A percentile compares a stretch with the other conserved stretches of the same genome.
phyloP scores from a whole-genome alignment of 1,140 invertebrate genomes.

The Atta texana region DNA sequence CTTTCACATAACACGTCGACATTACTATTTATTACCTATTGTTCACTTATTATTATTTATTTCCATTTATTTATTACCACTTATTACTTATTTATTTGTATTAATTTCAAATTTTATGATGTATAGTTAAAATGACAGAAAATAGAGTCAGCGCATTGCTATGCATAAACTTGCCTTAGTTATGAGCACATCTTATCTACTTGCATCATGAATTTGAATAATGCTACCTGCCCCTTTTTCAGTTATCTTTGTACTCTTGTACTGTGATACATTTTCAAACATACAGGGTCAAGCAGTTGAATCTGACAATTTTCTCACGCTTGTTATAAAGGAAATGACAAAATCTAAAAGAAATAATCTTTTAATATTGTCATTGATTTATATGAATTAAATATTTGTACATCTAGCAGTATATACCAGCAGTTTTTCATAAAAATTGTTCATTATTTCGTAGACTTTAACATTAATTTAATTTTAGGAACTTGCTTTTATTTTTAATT shows the following conservation, averaged over 20 bases:
- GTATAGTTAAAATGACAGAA: too few species aligned
- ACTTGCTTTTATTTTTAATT: neutral
- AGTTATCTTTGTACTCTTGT: constrained; percentile 30
- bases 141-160: too few species aligned
- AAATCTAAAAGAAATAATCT: neutral
- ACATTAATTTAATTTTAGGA: neutral
- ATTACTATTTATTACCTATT: too few species aligned
- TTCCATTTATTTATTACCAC: too few species aligned
- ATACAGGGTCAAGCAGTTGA: neutral
- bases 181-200: too few species aligned
- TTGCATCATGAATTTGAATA: neutral
- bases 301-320: neutral
- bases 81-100: too few species aligned
- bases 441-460: neutral
- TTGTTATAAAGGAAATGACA: neutral
- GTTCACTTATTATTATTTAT: too few species aligned
- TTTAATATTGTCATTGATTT: neutral
- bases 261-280: constrained; percentile 45
- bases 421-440: neutral
- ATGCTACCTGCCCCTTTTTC: constrained; percentile 22
- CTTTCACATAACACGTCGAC: too few species aligned
- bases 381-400: neutral
- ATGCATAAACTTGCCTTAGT: too few species aligned
- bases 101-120: too few species aligned
- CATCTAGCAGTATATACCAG: neutral